Conservation (phyloP, 2,797 vertebrate genomes). For the Petrocephalus sullivani region DNA sequence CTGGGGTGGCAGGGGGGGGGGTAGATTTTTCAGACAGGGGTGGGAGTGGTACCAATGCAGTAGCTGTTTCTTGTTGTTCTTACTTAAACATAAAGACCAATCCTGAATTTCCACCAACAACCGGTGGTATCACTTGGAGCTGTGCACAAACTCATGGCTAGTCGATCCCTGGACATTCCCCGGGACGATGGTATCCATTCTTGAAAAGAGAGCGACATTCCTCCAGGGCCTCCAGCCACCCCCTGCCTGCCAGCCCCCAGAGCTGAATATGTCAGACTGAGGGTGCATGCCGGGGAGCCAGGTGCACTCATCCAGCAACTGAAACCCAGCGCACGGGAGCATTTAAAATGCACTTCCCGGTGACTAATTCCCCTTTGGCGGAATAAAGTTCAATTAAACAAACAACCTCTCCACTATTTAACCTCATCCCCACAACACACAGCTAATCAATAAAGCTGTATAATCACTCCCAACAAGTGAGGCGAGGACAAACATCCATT, state of each 20-base stretch:
- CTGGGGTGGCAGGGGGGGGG: neutral
- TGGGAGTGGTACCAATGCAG: neutral
- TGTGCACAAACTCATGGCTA: neutral
- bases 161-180: neutral
- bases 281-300: neutral
- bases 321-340: conserved; percentile 34
- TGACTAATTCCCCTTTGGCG: conserved; percentile 38
- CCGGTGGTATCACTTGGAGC: neutral
- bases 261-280: neutral
- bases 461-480: conserved; percentile 36
- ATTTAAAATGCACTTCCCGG: conserved; percentile 42
- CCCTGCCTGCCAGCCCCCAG: neutral
- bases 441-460: conserved; percentile 39
- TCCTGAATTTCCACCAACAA: neutral
- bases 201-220: neutral
- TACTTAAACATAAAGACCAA: conserved; percentile 1
- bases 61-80: neutral
- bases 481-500: conserved; percentile 18
- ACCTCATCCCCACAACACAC: conserved; percentile 36
- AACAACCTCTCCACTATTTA: conserved; percentile 42
- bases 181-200: neutral
- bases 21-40: neutral
- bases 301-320: neutral
- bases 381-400: conserved; percentile 50
- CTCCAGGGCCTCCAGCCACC: neutral